These are phyloP conservation scores for Phataginus tricuspis DNA, from an alignment of 2,797 vertebrate species.

Conservation along the genomic window DNA sequence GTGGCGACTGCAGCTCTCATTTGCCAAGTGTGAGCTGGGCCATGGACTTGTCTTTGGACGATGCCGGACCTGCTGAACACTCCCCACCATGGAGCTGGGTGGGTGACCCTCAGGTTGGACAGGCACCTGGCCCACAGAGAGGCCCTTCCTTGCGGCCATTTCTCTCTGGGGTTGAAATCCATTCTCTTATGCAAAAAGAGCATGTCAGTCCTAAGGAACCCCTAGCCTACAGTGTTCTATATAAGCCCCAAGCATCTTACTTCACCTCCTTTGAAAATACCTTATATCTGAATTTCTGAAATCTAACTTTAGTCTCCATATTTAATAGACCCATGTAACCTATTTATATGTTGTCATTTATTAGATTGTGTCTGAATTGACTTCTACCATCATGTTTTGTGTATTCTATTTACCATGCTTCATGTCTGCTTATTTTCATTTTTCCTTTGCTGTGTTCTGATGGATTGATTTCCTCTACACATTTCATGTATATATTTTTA, in stretches of 20 bases:
- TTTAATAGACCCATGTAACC: not conserved
- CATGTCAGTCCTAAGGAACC: not conserved
- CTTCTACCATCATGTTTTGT: not conserved
- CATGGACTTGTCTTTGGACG: not conserved
- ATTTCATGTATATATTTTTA: not conserved
- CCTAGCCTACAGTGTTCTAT: not conserved
- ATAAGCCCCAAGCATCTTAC: not conserved
- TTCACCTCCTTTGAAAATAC: not conserved
- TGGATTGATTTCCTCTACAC: not conserved
- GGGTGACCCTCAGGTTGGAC: not conserved
- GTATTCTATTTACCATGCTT: not conserved
- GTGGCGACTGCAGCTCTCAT: not conserved
- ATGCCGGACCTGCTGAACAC: too few species aligned
- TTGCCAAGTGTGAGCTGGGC: not conserved
- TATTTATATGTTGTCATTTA: not conserved
- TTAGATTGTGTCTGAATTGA: not conserved
- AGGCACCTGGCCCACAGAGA: not conserved
- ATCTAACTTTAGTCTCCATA: not conserved
- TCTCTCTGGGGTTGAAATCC: not conserved
- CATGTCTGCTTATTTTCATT: not conserved
- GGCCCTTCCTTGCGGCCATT: not conserved
- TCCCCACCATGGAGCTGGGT: not conserved
- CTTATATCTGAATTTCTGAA: not conserved
- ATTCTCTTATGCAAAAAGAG: not conserved
- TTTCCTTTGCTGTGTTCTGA: not conserved